A percentile compares a stretch with the other conserved stretches of the same genome.
Evolutionary conservation across 1,140 invertebrate species (phyloP).

Genomic region (Drosophila parvula): DNA sequence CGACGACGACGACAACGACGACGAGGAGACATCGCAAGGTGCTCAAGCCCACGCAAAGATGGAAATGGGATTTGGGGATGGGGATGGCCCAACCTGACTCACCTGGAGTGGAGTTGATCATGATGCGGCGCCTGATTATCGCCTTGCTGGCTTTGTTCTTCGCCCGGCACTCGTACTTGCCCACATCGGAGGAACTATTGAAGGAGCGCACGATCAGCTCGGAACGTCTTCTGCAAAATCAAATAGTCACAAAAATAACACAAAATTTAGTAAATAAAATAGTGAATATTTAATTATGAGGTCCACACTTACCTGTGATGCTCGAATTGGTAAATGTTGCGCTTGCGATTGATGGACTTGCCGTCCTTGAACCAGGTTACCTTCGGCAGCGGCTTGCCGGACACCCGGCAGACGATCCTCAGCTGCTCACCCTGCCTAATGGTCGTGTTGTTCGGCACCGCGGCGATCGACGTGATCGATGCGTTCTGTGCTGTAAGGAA

Average conservation of each 20-base stretch:
- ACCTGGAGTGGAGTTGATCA: conserved; percentile 80
- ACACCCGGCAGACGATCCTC: conserved; percentile 88
- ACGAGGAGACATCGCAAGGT: conserved; percentile 9
- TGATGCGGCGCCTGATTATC: conserved; percentile 71
- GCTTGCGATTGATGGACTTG: conserved; percentile 85
- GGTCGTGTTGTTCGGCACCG: conserved; percentile 64
- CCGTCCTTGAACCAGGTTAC: conserved; percentile 91
- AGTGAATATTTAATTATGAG: not conserved
- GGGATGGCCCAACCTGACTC: conserved; percentile 30
- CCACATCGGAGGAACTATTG: conserved; percentile 88
- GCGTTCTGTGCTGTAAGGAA: conserved; percentile 83
- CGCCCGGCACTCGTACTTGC: conserved; percentile 90
- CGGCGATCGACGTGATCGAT: conserved; percentile 69
- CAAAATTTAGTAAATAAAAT: not conserved
- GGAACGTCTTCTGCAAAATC: conserved; percentile 89
- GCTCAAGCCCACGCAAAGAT: conserved; percentile 2
- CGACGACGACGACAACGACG: conserved; percentile 18
- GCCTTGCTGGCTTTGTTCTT: conserved; percentile 82
- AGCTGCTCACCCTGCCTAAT: conserved; percentile 85
- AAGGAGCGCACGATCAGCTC: conserved; percentile 90
- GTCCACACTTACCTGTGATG: conserved; percentile 76
- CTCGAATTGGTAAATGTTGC: conserved; percentile 80
- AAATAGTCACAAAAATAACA: not conserved
- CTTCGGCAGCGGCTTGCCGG: conserved; percentile 88
- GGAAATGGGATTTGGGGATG: not conserved